Base-by-base conservation (phyloP, 2,113 vertebrate species). In the Chaetorhynchus papuensis region DNA sequence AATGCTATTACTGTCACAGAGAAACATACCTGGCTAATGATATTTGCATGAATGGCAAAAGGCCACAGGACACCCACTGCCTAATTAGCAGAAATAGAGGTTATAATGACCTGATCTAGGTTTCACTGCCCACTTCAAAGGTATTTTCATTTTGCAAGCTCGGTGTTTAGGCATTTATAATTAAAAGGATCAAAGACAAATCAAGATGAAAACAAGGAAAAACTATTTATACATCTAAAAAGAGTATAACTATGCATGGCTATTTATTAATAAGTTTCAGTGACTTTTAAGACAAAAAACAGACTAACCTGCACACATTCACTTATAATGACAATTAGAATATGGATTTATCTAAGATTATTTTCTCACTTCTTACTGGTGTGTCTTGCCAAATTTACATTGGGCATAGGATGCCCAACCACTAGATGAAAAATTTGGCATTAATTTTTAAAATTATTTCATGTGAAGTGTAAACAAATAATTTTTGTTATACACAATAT, bases 81-180 rank as follows among this genome's bases (percentile, higher is more conserved):
- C 94, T 97, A 96, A 97, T 97, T 98, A 98, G 91, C 71, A 97
- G 90, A 44, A 91, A 92, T 94, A 97, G 95, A 96, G 96, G 84
- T 97, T 98, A 91, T 87, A 95, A 89, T 96, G 88, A 93, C 91
- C 64, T 92, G 78, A 89, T 96, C 37, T 69, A 71, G 65, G 79
- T 94, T 96, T 97, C 90, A 83, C 21, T 94, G 66, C 63, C 50
- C 64, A 92, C 42, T 52, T 96, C 93, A 93, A 89, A 94, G 71
- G 13, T 92, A 70, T 83, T 88, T 90, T 69, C 4, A 65, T 75
- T 81, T 93, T 90, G 30, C 39, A 91, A 68, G 24, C 10, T 83
- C 1, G 10, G 31, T 89, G 60, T 90, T 87, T 87, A 64, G 23
- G 11, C n/a, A 69, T 79, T 76, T 42, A 33, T 74, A 61, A 57